Base-by-base conservation (phyloP, 92 coral and sea anemone species). In the Paragorgia papillata region DNA sequence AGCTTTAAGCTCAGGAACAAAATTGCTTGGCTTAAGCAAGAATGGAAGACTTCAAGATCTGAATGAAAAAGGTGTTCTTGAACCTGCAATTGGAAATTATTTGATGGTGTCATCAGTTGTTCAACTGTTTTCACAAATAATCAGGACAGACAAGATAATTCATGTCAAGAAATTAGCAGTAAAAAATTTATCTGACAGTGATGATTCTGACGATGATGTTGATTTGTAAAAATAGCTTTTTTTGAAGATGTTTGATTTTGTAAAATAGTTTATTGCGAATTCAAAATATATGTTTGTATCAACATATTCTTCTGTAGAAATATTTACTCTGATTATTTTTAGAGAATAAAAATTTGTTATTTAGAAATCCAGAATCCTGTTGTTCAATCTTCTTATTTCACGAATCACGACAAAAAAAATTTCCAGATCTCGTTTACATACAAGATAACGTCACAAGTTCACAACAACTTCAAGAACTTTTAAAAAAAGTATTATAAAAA, bases 51-150 rank as follows among this genome's bases (percentile, higher is more conserved):
- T 71, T 18, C 0, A 31, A 17, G 35, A 86, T 30, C 91, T 91
- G 15, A n/a, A 3, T 7, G 62, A 67, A 27, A 48, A 49, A 9
- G 85, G 80, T 14, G 27, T 91, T 54, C 70, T 75, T 71, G 99
- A 95, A 43, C 90, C 99, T 3, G 51, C 86, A 33, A 29, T 40
- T 51, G 91, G 85, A 25, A 94, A 94, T 69, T 73, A 70, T 43
- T 33, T 82, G 18, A 63, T 85, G 79, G 29, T 89, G 40, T 78
- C 79, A 51, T 88, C 87, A 35, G 32, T 89, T 15, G 60, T 94
- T 46, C 95, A 91, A 61, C 84, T 89, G 25, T 27, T 86, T 21
- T 64, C 91, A 41, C 92, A 86, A 81, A 46, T 94, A 59, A 74
- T 91, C 22, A 81, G 90, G 80, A 79, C 87, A 25, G 97, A 94